Evolutionary conservation across 2,113 vertebrate genomes (phyloP), one percentile per base, ranked within the genome.

Genomic region (Chunga burmeisteri): DNA sequence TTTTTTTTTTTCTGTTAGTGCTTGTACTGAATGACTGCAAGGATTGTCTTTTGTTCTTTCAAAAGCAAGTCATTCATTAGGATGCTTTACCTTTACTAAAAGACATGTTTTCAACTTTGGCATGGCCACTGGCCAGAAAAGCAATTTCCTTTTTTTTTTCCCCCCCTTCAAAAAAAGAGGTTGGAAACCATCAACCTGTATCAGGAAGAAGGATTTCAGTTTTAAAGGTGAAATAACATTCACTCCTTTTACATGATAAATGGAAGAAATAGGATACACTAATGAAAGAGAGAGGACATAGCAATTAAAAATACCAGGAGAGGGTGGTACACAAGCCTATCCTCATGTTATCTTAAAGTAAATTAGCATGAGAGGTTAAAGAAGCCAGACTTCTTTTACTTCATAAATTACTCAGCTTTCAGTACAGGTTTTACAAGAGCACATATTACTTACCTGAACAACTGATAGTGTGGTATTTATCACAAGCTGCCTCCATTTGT

Each of bases 51-150:
- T 87, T 83, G 93, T 96, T 94, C 86, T 97, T 97, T 97, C 91
- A 94, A 97, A 98, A 97, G 85, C 80, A 93, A 97, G 58, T 84
- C 29, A 97, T 98, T 98, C 97, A 97, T 95, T 86, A 93, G 86
- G 80, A 84, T 46, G 59, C 66, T 95, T 98, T 98, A 94, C 97
- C 88, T 97, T 98, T 90, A 50, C 81, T 82, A 97, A 97, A 97
- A 98, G 94, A 95, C 79, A 71, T 95, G 95, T 96, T 98, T 97
- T 98, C 96, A 98, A 97, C 97, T 95, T 97, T n/a, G 15, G 34
- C 55, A 93, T 98, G 98, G 98, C 98, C 88, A 84, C 75, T 90
- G 66, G 98, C 98, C 98, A 98, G 97, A 96, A 97, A 98, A 98
- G 98, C 98, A 98, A 98, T 98, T 98, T 98, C 96, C 96, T 93